Conservation (phyloP, 2,113 vertebrate species). For the Solenodon paradoxus region DNA sequence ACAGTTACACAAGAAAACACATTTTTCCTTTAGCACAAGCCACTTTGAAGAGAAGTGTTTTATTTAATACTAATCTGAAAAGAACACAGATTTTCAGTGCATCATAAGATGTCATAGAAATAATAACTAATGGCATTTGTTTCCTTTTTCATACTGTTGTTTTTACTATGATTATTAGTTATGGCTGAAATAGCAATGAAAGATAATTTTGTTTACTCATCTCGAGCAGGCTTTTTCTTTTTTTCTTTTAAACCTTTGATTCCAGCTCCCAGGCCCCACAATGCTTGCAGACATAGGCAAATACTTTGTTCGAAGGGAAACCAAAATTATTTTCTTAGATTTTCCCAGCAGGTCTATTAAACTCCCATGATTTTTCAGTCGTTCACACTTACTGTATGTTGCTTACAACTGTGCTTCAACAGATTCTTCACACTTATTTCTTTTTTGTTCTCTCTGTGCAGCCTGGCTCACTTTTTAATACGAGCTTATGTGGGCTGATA, state of each 20-base stretch:
- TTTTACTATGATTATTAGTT: not conserved
- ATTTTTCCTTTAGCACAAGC: not conserved
- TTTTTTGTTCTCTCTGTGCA: constrained; percentile 8
- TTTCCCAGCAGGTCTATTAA: constrained; percentile 55
- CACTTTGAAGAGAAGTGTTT: not conserved
- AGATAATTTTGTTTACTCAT: not conserved
- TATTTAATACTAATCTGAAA: not conserved
- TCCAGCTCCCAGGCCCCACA: not conserved
- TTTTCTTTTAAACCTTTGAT: not conserved
- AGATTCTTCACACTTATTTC: constrained; percentile 47
- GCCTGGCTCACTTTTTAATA: not conserved
- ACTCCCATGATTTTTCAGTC: constrained; percentile 53
- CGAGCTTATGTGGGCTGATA: not conserved
- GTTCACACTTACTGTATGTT: constrained; percentile 47
- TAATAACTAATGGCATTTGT: not conserved
- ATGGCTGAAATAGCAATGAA: not conserved
- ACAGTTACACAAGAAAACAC: not conserved
- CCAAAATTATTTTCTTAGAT: not conserved
- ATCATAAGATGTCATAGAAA: not conserved
- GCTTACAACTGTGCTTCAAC: constrained; percentile 49
- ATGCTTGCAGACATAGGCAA: not conserved
- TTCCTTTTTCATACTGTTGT: not conserved
- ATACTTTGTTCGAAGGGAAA: constrained; percentile 44
- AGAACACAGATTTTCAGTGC: not conserved
- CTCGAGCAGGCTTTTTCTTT: not conserved